These are phyloP conservation scores for Desmophyllum pertusum DNA, from an alignment of 92 coral and sea anemone genomes.

Conservation along the genomic window DNA sequence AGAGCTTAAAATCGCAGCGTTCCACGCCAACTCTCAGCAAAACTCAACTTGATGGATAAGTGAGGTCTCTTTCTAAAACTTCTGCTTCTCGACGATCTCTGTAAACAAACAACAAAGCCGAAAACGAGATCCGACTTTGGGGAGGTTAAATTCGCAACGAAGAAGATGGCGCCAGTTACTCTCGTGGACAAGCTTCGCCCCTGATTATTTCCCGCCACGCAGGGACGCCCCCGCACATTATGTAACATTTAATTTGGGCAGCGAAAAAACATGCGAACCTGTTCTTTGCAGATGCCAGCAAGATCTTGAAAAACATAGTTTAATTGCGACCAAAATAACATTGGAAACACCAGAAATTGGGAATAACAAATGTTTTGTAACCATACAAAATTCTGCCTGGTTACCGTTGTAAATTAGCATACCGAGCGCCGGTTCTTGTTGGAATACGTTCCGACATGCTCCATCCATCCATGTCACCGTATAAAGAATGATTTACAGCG, in stretches of 20 bases:
- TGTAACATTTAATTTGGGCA: slow-evolving; percentile 53
- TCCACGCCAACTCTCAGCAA: slow-evolving; percentile 38
- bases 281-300: slow-evolving; percentile 1
- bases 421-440: background rate
- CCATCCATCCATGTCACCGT: background rate
- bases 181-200: slow-evolving; percentile 91
- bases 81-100: slow-evolving; percentile 37
- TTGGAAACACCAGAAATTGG: background rate
- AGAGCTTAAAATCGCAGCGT: slow-evolving; percentile 66
- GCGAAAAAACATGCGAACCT: slow-evolving; percentile 39
- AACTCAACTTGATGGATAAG: slow-evolving; percentile 36
- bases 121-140: slow-evolving; percentile 68
- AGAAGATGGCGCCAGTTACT: slow-evolving; percentile 99
- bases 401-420: slow-evolving; percentile 17
- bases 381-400: background rate
- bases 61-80: slow-evolving; percentile 58
- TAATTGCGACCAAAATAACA: background rate
- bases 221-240: slow-evolving; percentile 87
- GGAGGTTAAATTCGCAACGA: slow-evolving; percentile 64
- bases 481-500: background rate
- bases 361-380: background rate
- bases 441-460: too few species aligned
- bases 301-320: slow-evolving; percentile 19
- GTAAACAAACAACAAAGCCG: slow-evolving; percentile 26
- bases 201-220: slow-evolving; percentile 71